A percentile compares a stretch with the other conserved stretches of the same genome.
Conservation (phyloP, 2,113 vertebrate species). For the Rhombomys opimus region DNA sequence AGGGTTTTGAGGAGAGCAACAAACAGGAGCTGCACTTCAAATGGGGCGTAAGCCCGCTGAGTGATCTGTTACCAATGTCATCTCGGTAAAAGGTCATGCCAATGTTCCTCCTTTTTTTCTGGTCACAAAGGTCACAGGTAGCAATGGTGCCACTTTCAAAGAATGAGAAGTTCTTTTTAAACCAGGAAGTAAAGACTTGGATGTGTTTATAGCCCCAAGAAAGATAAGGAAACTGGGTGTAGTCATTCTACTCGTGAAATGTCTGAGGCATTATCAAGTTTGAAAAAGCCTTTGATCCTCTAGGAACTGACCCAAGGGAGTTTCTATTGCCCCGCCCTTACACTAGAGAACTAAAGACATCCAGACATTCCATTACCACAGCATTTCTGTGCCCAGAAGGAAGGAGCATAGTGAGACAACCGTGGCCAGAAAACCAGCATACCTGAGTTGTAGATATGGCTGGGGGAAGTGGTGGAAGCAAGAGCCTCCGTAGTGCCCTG, state of each 20-base stretch:
- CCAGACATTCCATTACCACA: not conserved
- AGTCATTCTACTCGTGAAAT: conserved; percentile 19
- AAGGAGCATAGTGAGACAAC: not conserved
- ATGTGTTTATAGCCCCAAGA: not conserved
- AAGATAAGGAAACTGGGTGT: conserved; percentile 30
- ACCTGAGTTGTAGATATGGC: not conserved
- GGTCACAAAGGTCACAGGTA: conserved; percentile 18
- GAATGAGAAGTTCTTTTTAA: not conserved
- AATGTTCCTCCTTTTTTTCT: not conserved
- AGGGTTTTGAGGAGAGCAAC: not conserved
- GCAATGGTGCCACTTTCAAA: not conserved
- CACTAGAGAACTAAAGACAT: not conserved
- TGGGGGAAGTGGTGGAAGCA: not conserved
- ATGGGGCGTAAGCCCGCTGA: not conserved
- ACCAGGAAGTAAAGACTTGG: not conserved
- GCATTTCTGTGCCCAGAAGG: not conserved
- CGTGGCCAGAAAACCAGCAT: not conserved
- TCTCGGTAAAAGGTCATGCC: not conserved
- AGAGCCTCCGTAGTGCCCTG: not conserved
- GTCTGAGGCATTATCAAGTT: not conserved
- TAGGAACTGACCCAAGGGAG: not conserved
- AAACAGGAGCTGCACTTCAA: not conserved
- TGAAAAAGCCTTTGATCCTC: not conserved
- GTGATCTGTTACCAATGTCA: not conserved
- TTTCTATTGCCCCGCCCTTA: not conserved